A percentile compares a stretch with the other conserved stretches of the same genome.
These are phyloP conservation scores for Campylomormyrus numenius DNA, from an alignment of 2,113 vertebrate species.

Conservation along the genomic window DNA sequence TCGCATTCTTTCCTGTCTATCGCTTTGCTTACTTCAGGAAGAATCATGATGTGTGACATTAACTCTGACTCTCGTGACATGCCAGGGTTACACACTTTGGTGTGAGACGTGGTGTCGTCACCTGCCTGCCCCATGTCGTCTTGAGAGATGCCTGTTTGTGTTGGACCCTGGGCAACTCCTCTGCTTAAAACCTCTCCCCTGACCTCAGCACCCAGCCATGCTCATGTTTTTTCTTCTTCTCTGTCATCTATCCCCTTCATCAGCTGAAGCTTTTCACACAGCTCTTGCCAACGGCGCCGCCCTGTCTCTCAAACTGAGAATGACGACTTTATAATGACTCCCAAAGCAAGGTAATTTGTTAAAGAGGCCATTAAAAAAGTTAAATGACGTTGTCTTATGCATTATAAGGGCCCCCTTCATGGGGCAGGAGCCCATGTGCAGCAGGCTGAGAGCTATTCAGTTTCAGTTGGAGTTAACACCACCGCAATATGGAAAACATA, in stretches of 20 bases:
- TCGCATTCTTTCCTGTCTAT: neutral
- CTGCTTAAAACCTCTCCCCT: neutral
- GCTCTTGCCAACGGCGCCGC: neutral
- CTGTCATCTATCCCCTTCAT: neutral
- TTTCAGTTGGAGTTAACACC: slow-evolving; percentile 10
- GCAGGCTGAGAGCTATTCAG: neutral
- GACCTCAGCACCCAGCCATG: neutral
- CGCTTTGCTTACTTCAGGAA: neutral
- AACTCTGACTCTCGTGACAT: neutral
- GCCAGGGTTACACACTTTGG: neutral
- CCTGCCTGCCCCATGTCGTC: neutral
- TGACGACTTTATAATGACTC: neutral
- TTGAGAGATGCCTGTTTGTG: neutral
- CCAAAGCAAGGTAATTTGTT: neutral
- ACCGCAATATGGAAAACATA: slow-evolving; percentile 4
- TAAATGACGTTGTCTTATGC: neutral
- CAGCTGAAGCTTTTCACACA: neutral
- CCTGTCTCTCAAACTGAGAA: neutral
- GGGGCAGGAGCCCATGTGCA: too few species aligned
- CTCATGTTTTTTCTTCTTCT: neutral
- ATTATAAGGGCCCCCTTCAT: neutral
- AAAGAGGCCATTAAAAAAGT: neutral
- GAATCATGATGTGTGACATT: neutral
- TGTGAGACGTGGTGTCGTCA: neutral
- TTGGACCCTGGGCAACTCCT: neutral